Percentiles rank a stretch among this genome's conserved stretches.
Conservation (phyloP, 2,797 vertebrate species). For the Chelidonichthys spinosus region DNA sequence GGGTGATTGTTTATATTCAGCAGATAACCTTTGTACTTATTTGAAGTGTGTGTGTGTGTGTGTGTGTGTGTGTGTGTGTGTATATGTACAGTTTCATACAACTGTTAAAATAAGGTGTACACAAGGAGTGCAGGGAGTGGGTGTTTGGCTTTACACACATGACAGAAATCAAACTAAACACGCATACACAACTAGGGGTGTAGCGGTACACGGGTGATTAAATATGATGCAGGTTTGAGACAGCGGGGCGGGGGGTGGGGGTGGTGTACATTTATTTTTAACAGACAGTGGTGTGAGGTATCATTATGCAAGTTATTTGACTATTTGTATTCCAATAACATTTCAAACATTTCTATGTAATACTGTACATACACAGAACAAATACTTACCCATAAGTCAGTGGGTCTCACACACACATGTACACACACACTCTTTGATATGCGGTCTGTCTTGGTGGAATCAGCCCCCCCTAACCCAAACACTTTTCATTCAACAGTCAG, state of each 20-base stretch:
- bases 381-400: constrained; percentile 3
- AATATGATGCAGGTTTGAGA: background rate
- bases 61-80: constrained; percentile 4
- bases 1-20: constrained; percentile 48
- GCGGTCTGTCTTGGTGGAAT: constrained; percentile 9
- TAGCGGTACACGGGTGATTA: background rate
- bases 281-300: background rate
- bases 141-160: constrained; percentile 26
- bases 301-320: background rate
- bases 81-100: constrained; percentile 24
- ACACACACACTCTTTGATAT: constrained; percentile 18
- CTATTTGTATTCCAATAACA: background rate
- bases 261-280: background rate
- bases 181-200: background rate
- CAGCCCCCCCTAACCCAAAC: constrained; percentile 40
- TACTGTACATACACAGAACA: background rate
- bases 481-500: constrained; percentile 57
- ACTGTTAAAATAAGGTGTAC: constrained; percentile 19
- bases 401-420: constrained; percentile 1
- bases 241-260: background rate
- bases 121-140: constrained; percentile 7
- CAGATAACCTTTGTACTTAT: constrained; percentile 14
- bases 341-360: background rate
- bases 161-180: constrained; percentile 28
- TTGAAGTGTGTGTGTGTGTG: background rate